Conservation (phyloP, 2,113 vertebrate genomes). For the Arizona elegans region DNA sequence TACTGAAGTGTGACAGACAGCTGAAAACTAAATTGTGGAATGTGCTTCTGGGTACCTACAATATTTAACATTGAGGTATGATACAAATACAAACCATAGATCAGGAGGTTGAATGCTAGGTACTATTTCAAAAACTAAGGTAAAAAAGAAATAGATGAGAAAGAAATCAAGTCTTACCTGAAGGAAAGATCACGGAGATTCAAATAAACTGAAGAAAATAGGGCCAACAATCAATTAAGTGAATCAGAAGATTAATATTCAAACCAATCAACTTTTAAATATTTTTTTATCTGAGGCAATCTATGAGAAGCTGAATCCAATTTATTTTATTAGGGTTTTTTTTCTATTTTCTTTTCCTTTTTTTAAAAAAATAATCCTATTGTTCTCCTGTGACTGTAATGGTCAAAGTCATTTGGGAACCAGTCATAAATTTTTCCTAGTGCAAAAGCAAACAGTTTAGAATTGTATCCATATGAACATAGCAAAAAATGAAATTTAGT, state of each 20-base stretch:
- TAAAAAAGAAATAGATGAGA: background rate
- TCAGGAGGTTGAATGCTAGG: background rate
- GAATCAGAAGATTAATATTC: background rate
- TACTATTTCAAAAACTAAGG: background rate
- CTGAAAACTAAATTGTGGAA: background rate
- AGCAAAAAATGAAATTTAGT: conserved; percentile 64
- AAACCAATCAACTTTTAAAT: background rate
- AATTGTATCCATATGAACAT: conserved; percentile 65
- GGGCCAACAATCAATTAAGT: background rate
- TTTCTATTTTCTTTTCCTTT: background rate
- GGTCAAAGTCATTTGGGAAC: conserved; percentile 46
- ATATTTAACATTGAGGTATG: background rate
- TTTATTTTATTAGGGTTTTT: conserved; percentile 37
- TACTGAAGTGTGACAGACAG: background rate
- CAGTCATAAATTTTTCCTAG: conserved; percentile 56
- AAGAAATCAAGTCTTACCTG: background rate
- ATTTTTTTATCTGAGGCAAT: background rate
- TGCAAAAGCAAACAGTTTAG: conserved; percentile 50
- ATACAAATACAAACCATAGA: background rate
- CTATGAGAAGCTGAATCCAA: conserved; percentile 15
- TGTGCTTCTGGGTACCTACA: background rate
- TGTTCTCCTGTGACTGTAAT: conserved; percentile 34
- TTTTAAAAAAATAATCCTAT: background rate
- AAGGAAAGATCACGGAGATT: background rate
- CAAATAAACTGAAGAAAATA: background rate